Percentiles rank a stretch among this genome's conserved stretches.
Conservation (phyloP, 2,113 vertebrate species). For the Brienomyrus brachyistius region DNA sequence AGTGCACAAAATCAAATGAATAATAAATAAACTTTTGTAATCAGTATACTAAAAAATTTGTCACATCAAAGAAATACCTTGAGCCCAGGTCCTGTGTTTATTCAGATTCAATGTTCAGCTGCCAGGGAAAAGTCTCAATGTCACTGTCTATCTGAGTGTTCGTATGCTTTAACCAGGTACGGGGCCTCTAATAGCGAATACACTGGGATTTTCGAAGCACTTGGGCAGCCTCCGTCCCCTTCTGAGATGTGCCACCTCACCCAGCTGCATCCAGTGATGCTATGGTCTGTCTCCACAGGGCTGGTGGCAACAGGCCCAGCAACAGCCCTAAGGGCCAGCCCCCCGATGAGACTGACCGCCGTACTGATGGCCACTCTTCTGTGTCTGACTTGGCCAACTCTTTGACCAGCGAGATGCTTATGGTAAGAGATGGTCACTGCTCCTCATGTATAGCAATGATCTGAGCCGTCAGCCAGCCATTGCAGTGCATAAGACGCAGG, state of each 20-base stretch:
- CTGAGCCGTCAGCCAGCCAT: not conserved
- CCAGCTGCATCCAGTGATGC: not conserved
- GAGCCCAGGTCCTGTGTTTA: not conserved
- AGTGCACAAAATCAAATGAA: not conserved
- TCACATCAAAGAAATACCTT: not conserved
- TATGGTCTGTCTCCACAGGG: slow-evolving; percentile 54
- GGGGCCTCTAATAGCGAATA: not conserved
- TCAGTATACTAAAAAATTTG: not conserved
- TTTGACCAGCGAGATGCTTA: slow-evolving; percentile 95
- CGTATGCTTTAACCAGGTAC: not conserved
- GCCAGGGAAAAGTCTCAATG: not conserved
- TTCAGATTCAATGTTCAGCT: not conserved
- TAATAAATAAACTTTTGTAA: not conserved
- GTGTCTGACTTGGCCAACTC: slow-evolving; percentile 94
- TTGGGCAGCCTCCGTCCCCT: not conserved
- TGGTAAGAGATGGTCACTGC: slow-evolving; percentile 65
- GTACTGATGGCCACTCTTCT: slow-evolving; percentile 81
- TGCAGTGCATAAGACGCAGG: not conserved
- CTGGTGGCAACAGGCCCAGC: slow-evolving; percentile 73
- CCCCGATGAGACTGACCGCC: slow-evolving; percentile 71
- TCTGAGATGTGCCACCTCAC: not conserved
- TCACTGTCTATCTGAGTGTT: not conserved
- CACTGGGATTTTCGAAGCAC: not conserved
- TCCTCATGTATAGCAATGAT: not conserved
- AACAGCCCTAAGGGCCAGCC: slow-evolving; percentile 76